These are phyloP conservation scores for Lysandra coridon DNA, from an alignment of 2,888 invertebrate genomes.

Conservation along the genomic window DNA sequence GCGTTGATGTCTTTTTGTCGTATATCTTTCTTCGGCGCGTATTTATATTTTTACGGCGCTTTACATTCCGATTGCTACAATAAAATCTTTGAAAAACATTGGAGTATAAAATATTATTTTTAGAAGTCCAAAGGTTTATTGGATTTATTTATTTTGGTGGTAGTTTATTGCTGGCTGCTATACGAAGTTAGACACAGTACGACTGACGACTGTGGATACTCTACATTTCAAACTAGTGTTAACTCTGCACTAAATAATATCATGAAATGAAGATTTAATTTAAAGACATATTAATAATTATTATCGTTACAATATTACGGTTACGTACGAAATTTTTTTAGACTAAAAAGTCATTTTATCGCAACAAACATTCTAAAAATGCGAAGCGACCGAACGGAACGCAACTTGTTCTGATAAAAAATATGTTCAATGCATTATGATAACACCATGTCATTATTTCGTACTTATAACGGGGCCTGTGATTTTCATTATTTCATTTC, in stretches of 20 bases:
- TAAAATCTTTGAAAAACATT: not conserved
- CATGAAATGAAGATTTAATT: not conserved
- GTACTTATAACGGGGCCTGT: not conserved
- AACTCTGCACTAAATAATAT: not conserved
- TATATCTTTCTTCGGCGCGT: not conserved
- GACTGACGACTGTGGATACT: not conserved
- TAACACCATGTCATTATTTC: not conserved
- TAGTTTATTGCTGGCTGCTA: not conserved
- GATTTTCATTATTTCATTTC: constrained; percentile 3
- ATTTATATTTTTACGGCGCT: constrained; percentile 16
- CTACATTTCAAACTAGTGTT: not conserved
- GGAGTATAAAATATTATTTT: constrained; percentile 1
- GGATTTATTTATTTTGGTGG: not conserved
- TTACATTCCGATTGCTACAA: constrained; percentile 9
- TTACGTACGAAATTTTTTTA: not conserved
- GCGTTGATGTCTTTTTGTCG: constrained; percentile 32
- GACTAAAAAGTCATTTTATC: not conserved
- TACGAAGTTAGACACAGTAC: not conserved
- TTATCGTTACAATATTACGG: not conserved
- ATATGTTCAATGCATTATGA: not conserved
- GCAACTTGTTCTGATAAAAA: constrained; percentile 3
- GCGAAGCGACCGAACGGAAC: not conserved
- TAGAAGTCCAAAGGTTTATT: constrained; percentile 8
- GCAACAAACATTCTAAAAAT: constrained; percentile 1
- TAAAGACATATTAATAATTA: not conserved